A percentile compares a stretch with the other conserved stretches of the same genome.
Conservation (phyloP, 1,140 invertebrate genomes). For the Trichomalopsis sarcophagae region DNA sequence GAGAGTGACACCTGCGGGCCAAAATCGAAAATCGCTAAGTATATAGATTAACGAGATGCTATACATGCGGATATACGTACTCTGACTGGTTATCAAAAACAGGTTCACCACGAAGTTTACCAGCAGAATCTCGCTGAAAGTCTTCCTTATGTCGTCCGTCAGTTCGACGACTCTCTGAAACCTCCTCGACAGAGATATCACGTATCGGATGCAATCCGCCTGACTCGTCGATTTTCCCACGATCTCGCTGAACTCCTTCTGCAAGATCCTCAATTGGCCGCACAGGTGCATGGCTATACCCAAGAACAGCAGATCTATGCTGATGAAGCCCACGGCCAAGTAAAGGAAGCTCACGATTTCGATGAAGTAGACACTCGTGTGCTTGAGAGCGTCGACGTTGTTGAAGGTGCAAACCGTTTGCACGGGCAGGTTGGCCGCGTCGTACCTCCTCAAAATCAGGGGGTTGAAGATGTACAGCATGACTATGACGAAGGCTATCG, state of each 20-base stretch:
- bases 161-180: not conserved
- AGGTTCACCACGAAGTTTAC: not conserved
- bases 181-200: slow-evolving; percentile 51
- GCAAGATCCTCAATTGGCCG: not conserved
- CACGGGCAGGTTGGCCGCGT: not conserved
- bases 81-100: not conserved
- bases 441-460: not conserved
- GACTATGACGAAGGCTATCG: not conserved
- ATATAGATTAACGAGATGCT: not conserved
- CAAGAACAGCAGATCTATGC: not conserved
- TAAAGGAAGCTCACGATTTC: not conserved
- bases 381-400: not conserved
- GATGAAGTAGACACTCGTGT: not conserved
- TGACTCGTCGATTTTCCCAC: not conserved
- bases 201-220: not conserved
- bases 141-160: not conserved
- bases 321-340: not conserved
- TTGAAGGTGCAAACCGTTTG: not conserved
- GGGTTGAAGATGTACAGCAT: not conserved
- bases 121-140: not conserved
- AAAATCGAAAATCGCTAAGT: not conserved
- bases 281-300: not conserved
- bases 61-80: not conserved
- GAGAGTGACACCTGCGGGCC: not conserved
- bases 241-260: not conserved